Percentiles rank a stretch among this genome's conserved stretches.
phyloP scores from a whole-genome alignment of 2,888 invertebrate species.

The Seira sanloemensis region DNA sequence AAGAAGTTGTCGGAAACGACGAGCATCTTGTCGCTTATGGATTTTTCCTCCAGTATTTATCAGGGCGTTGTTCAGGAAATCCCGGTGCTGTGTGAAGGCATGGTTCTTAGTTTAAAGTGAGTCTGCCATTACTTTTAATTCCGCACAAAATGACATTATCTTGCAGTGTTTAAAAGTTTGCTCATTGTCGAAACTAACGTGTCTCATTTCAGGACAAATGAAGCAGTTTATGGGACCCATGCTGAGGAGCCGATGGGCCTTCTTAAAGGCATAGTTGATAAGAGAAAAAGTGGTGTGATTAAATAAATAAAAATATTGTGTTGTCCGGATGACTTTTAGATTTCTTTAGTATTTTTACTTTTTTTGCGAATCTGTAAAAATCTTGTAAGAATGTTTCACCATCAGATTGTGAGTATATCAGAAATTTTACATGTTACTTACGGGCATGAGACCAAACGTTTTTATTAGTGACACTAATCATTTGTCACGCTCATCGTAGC shows the following conservation, averaged over 20 bases:
- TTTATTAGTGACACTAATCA: too few species aligned
- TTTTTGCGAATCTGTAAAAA: too few species aligned
- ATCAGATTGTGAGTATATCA: too few species aligned
- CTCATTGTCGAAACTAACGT: neutral
- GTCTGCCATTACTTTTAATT: neutral
- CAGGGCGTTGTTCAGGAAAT: conserved; percentile 58
- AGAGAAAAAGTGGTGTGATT: conserved; percentile 39
- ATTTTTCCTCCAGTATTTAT: conserved; percentile 62
- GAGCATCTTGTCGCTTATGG: conserved; percentile 57
- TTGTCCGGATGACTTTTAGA: too few species aligned
- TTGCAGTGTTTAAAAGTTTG: neutral
- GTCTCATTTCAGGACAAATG: neutral
- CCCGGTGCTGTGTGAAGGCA: conserved; percentile 48
- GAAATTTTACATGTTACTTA: too few species aligned
- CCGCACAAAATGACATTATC: neutral
- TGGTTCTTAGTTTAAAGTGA: conserved; percentile 40
- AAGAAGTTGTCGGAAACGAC: conserved; percentile 55
- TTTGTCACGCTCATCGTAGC: too few species aligned
- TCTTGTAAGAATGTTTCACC: neutral
- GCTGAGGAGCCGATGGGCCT: conserved; percentile 40
- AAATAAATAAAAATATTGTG: neutral
- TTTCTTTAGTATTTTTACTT: too few species aligned
- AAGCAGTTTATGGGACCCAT: neutral
- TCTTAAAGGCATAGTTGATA: conserved; percentile 51
- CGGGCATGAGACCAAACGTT: too few species aligned